Base-by-base conservation (phyloP, 2,888 invertebrate species). In the Drymonia ruficornis region DNA sequence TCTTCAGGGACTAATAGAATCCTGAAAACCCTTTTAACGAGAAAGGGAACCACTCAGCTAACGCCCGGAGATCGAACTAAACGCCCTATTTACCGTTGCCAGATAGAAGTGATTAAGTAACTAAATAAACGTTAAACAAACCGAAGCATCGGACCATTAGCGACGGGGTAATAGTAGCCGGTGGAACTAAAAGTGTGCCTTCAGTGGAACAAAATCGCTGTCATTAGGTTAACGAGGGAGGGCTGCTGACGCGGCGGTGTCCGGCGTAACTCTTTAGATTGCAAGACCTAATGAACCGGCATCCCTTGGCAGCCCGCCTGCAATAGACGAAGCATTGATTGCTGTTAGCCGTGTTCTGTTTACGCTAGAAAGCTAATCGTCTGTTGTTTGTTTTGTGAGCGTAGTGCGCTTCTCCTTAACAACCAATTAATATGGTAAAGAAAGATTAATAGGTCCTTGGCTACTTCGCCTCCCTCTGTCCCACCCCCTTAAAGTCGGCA, bases 211-310 rank as follows among this genome's bases (percentile, higher is more conserved):
- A 81, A 88, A 90, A 90, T 90, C 86, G 87, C 83, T 88, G 84
- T 89, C 90, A 89, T 91, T 91, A 91, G 87, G 83, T 85, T 90
- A 90, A 90, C 90, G 91, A 89, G 89, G 82, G 83, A 70, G 76
- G 78, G 78, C 74, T 73, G 87, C 89, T 88, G 90, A 88, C 86
- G 84, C 83, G 78, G 87, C 86, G 81, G 78, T 75, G 81, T 74
- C 79, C 79, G 77, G 74, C 80, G 80, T 81, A 84, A 85, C 87
- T 86, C 84, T 84, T 83, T 85, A 80, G 80, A 77, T 78, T 68
- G 78, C 79, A 76, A 78, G 83, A 84, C 84, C 88, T 88, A 89
- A 89, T 90, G 89, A 88, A 87, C 86, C 83, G 83, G 74, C 59
- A 68, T 72, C 78, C 80, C 83, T 81, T 81, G 85, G 78, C 83